Evolutionary conservation across 1,140 invertebrate species (phyloP).

Genomic region (Orchestia grillus): DNA sequence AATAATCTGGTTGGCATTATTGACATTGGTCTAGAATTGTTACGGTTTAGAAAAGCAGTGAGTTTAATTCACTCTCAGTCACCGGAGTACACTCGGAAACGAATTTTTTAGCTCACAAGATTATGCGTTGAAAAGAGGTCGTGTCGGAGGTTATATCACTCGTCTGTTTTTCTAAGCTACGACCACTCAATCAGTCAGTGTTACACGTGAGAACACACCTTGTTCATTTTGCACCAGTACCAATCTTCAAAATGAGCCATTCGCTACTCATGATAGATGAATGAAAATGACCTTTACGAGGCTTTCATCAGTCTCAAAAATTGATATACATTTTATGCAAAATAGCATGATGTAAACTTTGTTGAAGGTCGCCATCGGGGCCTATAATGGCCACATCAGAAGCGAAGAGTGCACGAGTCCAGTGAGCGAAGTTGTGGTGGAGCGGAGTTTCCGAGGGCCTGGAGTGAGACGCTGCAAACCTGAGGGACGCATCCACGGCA

Average conservation of each 20-base stretch:
- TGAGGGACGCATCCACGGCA: conserved; percentile 59
- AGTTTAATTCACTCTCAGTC: neutral
- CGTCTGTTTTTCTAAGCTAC: too few species aligned
- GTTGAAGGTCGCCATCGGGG: conserved; percentile 49
- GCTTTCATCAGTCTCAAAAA: neutral
- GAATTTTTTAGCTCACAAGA: too few species aligned
- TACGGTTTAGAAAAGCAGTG: neutral
- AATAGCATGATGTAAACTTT: too few species aligned
- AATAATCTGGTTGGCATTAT: too few species aligned
- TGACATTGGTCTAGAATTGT: neutral
- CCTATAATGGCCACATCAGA: conserved; percentile 27
- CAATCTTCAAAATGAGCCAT: too few species aligned
- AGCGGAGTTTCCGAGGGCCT: conserved; percentile 58
- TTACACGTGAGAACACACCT: neutral
- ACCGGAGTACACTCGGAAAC: neutral
- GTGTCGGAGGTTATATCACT: too few species aligned
- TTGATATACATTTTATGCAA: neutral
- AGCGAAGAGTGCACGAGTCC: conserved; percentile 4
- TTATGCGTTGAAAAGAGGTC: too few species aligned
- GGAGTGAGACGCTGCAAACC: conserved; percentile 59
- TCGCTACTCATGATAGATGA: too few species aligned
- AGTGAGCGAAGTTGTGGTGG: conserved; percentile 57
- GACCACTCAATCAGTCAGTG: too few species aligned
- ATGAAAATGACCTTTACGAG: neutral
- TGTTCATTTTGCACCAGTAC: neutral